phyloP scores from a whole-genome alignment of 2,797 vertebrate genomes.

The Pangasius mekongensis region DNA sequence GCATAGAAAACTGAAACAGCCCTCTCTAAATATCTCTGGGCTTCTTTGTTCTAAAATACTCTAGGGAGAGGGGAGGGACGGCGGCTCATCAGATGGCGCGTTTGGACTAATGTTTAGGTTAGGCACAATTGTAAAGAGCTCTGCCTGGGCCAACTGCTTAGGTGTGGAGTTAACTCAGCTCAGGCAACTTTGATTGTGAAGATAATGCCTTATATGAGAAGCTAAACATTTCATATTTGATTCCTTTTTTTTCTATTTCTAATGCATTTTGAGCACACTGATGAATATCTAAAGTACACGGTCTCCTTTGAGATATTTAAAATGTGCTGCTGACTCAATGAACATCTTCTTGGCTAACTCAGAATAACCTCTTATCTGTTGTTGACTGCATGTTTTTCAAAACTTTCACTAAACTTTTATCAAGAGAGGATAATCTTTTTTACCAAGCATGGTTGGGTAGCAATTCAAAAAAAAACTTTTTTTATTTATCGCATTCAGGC shows the following conservation, averaged over 20 bases:
- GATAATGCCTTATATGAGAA: conserved; percentile 11
- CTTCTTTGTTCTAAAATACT: conserved; percentile 26
- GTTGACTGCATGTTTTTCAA: not conserved
- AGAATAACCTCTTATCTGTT: not conserved
- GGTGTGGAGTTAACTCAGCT: not conserved
- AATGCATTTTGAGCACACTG: not conserved
- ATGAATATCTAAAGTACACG: not conserved
- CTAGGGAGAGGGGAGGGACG: conserved; percentile 10
- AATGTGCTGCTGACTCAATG: conserved; percentile 2
- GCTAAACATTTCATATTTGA: not conserved
- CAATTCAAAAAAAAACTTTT: conserved; percentile 8
- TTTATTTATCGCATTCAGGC: conserved; percentile 28
- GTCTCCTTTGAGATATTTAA: not conserved
- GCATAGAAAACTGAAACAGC: conserved; percentile 39
- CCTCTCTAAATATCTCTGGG: conserved; percentile 46
- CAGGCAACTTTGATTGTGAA: not conserved
- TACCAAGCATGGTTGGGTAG: conserved; percentile 11
- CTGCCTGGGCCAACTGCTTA: not conserved
- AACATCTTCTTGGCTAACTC: not conserved
- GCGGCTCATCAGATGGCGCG: not conserved
- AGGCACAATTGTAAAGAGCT: not conserved
- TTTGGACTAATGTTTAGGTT: conserved; percentile 33
- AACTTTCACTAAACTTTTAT: conserved; percentile 24
- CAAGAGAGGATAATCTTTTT: conserved; percentile 19
- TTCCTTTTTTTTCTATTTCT: not conserved